Conservation (phyloP, 2,797 vertebrate species). For the Melanotaenia nigrans region DNA sequence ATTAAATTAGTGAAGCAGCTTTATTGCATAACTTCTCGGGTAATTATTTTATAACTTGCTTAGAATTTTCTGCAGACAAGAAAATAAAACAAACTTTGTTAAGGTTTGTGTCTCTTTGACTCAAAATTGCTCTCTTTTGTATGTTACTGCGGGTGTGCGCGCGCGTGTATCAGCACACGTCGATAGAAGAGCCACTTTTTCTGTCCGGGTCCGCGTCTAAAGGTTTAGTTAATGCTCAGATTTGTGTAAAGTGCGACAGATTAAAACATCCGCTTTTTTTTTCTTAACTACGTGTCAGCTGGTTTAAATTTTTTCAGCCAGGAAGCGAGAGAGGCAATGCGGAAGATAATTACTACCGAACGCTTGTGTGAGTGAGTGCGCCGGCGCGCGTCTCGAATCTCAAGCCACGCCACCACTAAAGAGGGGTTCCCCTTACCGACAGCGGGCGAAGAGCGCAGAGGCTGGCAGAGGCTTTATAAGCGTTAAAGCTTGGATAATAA, state of each 20-base stretch:
- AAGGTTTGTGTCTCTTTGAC: not conserved
- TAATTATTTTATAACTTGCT: not conserved
- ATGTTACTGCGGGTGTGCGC: not conserved
- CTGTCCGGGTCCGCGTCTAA: no score
- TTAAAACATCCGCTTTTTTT: not conserved
- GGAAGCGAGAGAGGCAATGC: slow-evolving; percentile 69
- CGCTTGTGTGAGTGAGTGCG: slow-evolving; percentile 24
- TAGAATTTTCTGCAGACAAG: not conserved
- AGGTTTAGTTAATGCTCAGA: not conserved
- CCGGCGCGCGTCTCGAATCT: slow-evolving; percentile 28
- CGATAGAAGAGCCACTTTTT: not conserved
- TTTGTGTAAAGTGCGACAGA: not conserved
- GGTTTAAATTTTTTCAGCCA: slow-evolving; percentile 48
- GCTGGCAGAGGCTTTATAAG: slow-evolving; percentile 3
- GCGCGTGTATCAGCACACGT: not conserved
- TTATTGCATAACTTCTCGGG: not conserved
- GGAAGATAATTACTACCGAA: slow-evolving; percentile 70
- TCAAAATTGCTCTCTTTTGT: not conserved
- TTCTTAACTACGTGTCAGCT: slow-evolving; percentile 21
- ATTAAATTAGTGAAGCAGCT: slow-evolving; percentile 4
- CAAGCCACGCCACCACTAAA: slow-evolving; percentile 35
- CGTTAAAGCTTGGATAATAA: slow-evolving; percentile 6
- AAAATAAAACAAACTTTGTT: not conserved
- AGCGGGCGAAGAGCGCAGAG: not conserved
- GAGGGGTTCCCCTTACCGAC: slow-evolving; percentile 67